A percentile compares a stretch with the other conserved stretches of the same genome.
These are phyloP conservation scores for Asarcornis scutulata DNA, from an alignment of 2,113 vertebrate genomes.

Conservation along the genomic window DNA sequence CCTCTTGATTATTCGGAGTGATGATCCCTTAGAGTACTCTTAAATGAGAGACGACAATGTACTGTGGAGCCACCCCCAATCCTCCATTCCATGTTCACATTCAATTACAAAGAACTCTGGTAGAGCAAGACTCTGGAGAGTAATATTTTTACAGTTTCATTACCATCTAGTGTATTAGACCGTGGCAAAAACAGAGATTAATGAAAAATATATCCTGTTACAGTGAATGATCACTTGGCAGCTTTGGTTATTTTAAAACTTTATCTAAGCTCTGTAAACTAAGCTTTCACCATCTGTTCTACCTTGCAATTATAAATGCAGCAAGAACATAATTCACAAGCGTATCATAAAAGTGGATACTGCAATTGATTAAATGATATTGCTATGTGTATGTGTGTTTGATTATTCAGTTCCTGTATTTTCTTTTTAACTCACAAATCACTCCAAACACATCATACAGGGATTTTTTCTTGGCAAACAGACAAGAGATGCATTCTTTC, in stretches of 20 bases:
- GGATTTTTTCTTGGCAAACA: conserved; percentile 48
- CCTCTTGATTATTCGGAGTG: neutral
- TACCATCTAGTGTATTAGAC: conserved; percentile 37
- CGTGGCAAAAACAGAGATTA: conserved; percentile 28
- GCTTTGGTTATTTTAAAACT: conserved; percentile 55
- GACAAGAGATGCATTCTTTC: neutral
- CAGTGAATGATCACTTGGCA: conserved; percentile 64
- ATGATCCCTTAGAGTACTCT: neutral
- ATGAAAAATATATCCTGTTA: conserved; percentile 1
- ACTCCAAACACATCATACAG: neutral
- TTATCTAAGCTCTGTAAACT: conserved; percentile 51
- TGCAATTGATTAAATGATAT: conserved; percentile 63
- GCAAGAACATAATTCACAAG: conserved; percentile 55
- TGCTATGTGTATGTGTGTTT: neutral
- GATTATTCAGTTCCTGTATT: conserved; percentile 39
- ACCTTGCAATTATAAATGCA: conserved; percentile 61
- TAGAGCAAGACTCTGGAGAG: neutral
- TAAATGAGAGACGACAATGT: neutral
- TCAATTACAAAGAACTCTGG: neutral
- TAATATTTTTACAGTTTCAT: conserved; percentile 47
- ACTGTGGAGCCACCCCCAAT: neutral
- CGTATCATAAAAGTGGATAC: conserved; percentile 40
- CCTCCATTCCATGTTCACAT: neutral
- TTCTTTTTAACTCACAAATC: conserved; percentile 61
- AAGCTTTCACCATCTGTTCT: conserved; percentile 63